Evolutionary conservation across 1,140 invertebrate species (phyloP), one percentile per base, ranked within the genome.

Genomic region (Ceratina calcarata): DNA sequence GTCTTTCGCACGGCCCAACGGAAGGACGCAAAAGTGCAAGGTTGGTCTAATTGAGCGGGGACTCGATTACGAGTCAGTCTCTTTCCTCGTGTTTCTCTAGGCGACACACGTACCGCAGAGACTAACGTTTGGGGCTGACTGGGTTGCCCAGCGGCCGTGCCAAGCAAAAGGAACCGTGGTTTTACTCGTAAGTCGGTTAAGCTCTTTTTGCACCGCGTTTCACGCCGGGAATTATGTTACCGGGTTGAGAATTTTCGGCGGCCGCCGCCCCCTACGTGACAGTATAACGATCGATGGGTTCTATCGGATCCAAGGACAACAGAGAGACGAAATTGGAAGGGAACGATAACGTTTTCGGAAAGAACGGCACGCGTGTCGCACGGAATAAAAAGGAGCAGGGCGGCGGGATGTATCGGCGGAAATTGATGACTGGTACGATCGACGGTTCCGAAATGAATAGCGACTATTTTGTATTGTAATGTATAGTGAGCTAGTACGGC

Each of bases 61-160:
- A 91, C 89, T 91, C 87, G 88, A 91, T 91, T 91, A 90, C 90
- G 83, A 87, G 76, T 80, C 60, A 70, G 82, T 84, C 76, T 69
- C 71, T 57, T 51, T 70, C 57, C 65, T 62, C 81, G 75, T 89
- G 85, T 90, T 91, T 90, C 87, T 87, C 82, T 68, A 90, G 84
- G 89, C 90, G 79, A 89, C 83, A 88, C 91, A 91, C 89, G 89
- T 91, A 90, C 84, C 62, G 69, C 78, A 76, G 70, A 61, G 58
- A 78, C 73, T 62, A 60, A 58, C 68, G 27, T 32, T 4, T 32
- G 32, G 65, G 27, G 75, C 78, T 87, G 84, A 87, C 85, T 86
- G 76, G 76, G 77, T 78, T 49, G 51, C 37, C 57, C 60, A 58
- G 61, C 53, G 27, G 45, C 24, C 64, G 81, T 82, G 77, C 71